Evolutionary conservation across 2,797 vertebrate species (phyloP).

Genomic region (Notoglanidium macrostoma): DNA sequence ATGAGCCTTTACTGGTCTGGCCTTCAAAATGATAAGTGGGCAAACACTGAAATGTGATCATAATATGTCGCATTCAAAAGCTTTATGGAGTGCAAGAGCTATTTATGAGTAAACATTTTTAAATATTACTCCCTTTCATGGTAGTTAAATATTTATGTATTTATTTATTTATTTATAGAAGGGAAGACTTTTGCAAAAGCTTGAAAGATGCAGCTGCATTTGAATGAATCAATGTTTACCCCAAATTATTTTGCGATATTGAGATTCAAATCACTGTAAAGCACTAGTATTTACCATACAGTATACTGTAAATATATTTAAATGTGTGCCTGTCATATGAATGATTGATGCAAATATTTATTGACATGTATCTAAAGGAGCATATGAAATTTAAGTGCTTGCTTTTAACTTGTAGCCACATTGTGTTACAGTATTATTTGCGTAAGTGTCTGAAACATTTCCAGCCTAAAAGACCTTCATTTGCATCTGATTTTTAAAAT

Average conservation of each 20-base stretch:
- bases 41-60: conserved; percentile 40
- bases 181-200: conserved; percentile 47
- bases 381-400: not conserved
- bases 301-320: not conserved
- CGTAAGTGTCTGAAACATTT: not conserved
- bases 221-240: conserved; percentile 53
- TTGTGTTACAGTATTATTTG: not conserved
- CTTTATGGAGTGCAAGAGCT: conserved; percentile 31
- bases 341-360: not conserved
- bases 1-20: not conserved
- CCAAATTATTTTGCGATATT: conserved; percentile 41
- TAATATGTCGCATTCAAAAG: conserved; percentile 27
- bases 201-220: conserved; percentile 54
- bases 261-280: conserved; percentile 43
- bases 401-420: not conserved
- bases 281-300: not conserved
- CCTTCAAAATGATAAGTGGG: conserved; percentile 38
- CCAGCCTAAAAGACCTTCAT: not conserved
- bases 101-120: conserved; percentile 31
- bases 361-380: not conserved
- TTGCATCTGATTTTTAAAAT: conserved; percentile 2
- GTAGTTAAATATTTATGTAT: conserved; percentile 49
- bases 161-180: conserved; percentile 27
- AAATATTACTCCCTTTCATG: conserved; percentile 27
- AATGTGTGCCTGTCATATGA: not conserved